Percentiles rank a stretch among this genome's conserved stretches.
phyloP scores from a whole-genome alignment of 2,113 vertebrate species.

The Ctenomys sociabilis region DNA sequence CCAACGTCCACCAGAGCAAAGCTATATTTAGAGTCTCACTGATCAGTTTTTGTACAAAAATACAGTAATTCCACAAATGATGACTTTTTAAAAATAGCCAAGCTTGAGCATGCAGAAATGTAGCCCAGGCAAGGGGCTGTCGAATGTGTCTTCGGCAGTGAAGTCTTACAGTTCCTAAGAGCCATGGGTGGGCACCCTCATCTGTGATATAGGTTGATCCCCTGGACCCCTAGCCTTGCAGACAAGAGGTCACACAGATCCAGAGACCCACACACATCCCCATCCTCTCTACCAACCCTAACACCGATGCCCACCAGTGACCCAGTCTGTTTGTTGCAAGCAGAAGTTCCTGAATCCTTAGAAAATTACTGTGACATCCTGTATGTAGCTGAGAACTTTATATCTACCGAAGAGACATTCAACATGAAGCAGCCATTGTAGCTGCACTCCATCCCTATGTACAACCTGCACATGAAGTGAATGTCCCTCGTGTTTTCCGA shows the following conservation, averaged over 20 bases:
- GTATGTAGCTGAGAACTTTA: not conserved
- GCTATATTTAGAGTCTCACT: not conserved
- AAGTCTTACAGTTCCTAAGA: not conserved
- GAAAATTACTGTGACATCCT: not conserved
- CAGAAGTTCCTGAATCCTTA: not conserved
- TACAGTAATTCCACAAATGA: not conserved
- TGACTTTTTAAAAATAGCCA: slow-evolving; percentile 35
- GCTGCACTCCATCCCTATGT: slow-evolving; percentile 84
- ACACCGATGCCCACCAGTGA: not conserved
- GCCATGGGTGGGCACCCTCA: not conserved
- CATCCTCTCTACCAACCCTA: not conserved
- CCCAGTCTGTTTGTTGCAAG: not conserved
- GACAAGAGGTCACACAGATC: not conserved
- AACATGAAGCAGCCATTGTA: not conserved
- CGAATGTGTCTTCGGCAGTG: not conserved
- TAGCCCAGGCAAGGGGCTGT: not conserved
- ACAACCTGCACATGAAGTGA: slow-evolving; percentile 60
- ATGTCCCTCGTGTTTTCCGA: slow-evolving; percentile 69
- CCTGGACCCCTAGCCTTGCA: not conserved
- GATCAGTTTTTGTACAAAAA: not conserved
- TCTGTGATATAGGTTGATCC: not conserved
- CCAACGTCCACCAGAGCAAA: not conserved
- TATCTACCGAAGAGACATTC: slow-evolving; percentile 36
- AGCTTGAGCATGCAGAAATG: not conserved
- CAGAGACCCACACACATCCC: not conserved